These are phyloP conservation scores for Austrolebias charrua DNA, from an alignment of 2,797 vertebrate genomes.

Conservation along the genomic window DNA sequence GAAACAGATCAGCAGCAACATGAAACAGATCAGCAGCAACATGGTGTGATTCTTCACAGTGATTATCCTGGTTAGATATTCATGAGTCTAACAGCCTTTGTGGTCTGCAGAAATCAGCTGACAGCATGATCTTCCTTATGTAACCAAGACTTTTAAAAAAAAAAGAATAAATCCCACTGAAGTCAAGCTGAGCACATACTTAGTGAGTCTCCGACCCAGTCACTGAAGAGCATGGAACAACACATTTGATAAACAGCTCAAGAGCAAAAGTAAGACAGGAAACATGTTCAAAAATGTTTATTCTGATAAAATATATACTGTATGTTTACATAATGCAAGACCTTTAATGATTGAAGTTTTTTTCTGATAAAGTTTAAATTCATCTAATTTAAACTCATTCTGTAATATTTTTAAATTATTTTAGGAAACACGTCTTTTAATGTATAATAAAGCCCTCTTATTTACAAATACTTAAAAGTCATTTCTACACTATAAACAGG, in stretches of 20 bases:
- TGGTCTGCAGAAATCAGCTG: too few relatives aligned
- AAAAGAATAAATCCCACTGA: too few relatives aligned
- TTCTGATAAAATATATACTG: not conserved
- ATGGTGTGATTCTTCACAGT: too few relatives aligned
- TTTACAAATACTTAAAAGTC: not conserved
- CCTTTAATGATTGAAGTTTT: not conserved
- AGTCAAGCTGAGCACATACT: constrained; percentile 11
- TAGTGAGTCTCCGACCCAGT: too few relatives aligned
- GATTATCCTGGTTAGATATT: too few relatives aligned
- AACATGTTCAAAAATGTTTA: not conserved
- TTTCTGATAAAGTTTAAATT: constrained; percentile 15
- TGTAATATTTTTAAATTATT: not conserved
- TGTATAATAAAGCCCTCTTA: not conserved
- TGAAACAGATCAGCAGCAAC: too few relatives aligned
- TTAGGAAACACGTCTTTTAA: too few relatives aligned
- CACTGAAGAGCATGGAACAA: too few relatives aligned
- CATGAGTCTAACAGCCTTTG: too few relatives aligned
- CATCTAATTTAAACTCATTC: not conserved
- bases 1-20: too few relatives aligned
- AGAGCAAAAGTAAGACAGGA: not conserved
- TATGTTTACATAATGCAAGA: not conserved
- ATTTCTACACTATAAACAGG: not conserved
- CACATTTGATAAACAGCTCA: too few relatives aligned
- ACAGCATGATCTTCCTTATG: not conserved
- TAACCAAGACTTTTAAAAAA: not conserved